Base-by-base conservation (phyloP, 2,797 vertebrate species). In the Apodemus agrarius region DNA sequence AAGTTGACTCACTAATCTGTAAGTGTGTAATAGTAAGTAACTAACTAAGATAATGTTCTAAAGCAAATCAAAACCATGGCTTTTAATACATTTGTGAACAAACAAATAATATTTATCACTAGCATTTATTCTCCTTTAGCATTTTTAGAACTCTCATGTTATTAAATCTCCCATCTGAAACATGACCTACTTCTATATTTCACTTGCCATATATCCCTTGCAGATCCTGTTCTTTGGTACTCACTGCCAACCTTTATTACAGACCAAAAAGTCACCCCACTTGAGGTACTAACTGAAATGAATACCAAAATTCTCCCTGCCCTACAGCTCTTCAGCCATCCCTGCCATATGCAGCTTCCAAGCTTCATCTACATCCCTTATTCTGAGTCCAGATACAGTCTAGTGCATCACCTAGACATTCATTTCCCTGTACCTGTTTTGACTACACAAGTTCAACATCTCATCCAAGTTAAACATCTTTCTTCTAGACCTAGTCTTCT, bases 31-130 rank as follows among this genome's bases (percentile, higher is more conserved):
- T 74, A 65, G 29, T 0, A 69, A 86, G 1, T 1, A 3, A 80
- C 4, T 72, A 92, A 43, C 1, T 43, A 1, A 74, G 90, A 65
- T 37, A 90, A 37, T 24, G 2, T 5, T 59, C 52, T 31, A 72
- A 82, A 82, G 14, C 6, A 59, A 49, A 24, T 57, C 24, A 59
- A 40, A 13, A 59, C 13, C 11, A 37, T 40, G 12, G 2, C 11
- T 91, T 95, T 94, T 63, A n/a, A 86, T 76, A 54, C 21, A n/a
- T 74, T 96, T 22, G 14, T 85, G 81, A 79, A 37, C 4, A 76
- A 24, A 2, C 6, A 69, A 37, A 16, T 37, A 37, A 4, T 82
- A 59, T 40, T 96, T 2, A 69, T 63, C 22, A 89, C 29, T 49
- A 75, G 16, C 4, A 81, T 46, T 86, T 86, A 34, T 92, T 80